Evolutionary conservation across 2,113 vertebrate genomes (phyloP), one percentile per base, ranked within the genome.

Genomic region (Hippopotamus amphibius): DNA sequence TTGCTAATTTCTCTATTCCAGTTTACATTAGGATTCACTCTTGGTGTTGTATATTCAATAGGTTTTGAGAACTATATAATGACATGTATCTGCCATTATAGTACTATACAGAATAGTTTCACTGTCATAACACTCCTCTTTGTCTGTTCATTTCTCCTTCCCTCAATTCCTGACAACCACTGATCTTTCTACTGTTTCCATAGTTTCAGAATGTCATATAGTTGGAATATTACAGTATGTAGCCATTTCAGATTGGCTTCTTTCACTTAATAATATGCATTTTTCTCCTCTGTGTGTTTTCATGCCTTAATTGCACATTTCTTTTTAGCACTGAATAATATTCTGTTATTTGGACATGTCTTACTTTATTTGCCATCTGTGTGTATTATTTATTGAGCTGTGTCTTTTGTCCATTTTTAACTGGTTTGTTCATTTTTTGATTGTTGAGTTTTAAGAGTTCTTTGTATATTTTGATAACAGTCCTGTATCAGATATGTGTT

Each of bases 1-100:
- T 80, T 80, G 33, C 88, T 89, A 81, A 37, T 21, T 12, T 84
- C 14, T 82, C 48, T 63, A 12, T 83, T 84, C 5, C 16, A 46
- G 37, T 84, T 90, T 66, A 74, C 30, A 16, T 83, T 95, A 48
- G 46, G 16, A 30, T 90, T 95, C 48, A 53, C 30, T 95, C 84
- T 63, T 93, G 50, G 37, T 71, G 28, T 37, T 71, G 48, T 66
- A 28, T 50, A 66, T 55, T 83, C 26, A 57, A 8, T 76, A 21
- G 37, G 37, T 83, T 89, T 65, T 81, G 41, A 74, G 10, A 94
- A 72, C 43, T 46, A 46, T 59, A 33, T 41, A 43, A 33, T 72
- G 65, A 24, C 43, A 65, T 43, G 12, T 37, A 53, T 33, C 33
- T 26, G 24, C 26, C n/a, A 41, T 61, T 88, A 43, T 61, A 69